Base-by-base conservation (phyloP, 1,140 invertebrate genomes). In the Habropoda laboriosa region DNA sequence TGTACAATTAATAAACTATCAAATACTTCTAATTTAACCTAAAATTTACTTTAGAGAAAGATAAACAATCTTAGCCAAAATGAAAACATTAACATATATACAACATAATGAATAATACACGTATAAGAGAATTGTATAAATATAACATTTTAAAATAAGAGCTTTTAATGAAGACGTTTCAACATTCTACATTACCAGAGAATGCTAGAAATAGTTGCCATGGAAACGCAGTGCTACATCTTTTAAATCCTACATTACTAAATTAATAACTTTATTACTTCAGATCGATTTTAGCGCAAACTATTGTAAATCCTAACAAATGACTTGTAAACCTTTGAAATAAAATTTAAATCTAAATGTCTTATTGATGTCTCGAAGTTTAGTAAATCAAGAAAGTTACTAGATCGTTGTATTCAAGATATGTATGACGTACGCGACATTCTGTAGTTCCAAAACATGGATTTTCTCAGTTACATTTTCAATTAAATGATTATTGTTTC, bases 361-460 rank as follows among this genome's bases (percentile, higher is more conserved):
- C 8, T 57, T 35, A 45, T 27, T 27, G 42, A 47, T 40, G 57
- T 53, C 12, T 16, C 2, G 21, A 1, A 58, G 16, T 32, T 72
- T 47, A 16, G 77, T 72, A 79, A 63, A 72, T 61, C 47, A 63
- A 40, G 53, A 83, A 81, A 66, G 77, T 86, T 53, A 78, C 82
- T 84, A 81, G 79, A 86, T 81, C 63, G 60, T 76, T 49, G 75
- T 79, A 63, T 63, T 74, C 61, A n/a, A 49, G 51, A 75, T 61
- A 73, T 82, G 58, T 72, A 84, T 83, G 87, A 86, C 87, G 87
- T 89, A 83, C 78, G 80, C 85, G 83, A 89, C 70, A 80, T 78
- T 82, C 76, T 81, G 76, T 83, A 82, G 82, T 87, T 60, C 78
- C 82, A 87, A 89, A 87, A 88, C 73, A 89, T 88, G 85, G 80